Evolutionary conservation across 2,888 invertebrate genomes (phyloP).

Genomic region (Amiota minor): DNA sequence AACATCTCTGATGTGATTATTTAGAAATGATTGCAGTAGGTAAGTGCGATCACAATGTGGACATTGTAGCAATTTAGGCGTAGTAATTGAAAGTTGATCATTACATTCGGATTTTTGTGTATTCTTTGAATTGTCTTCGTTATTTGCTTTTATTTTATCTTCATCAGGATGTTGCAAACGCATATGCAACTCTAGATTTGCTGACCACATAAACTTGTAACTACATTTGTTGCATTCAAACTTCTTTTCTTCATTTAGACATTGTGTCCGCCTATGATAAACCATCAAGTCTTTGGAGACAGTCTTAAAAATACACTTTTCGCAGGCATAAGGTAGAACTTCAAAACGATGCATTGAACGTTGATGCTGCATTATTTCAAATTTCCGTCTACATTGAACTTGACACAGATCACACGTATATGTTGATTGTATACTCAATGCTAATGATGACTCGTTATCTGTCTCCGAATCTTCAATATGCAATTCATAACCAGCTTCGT

Average conservation of each 20-base stretch:
- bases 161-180: constrained; percentile 30
- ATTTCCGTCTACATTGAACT: constrained; percentile 55
- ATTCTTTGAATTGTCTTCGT: background rate
- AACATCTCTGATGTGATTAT: constrained; percentile 38
- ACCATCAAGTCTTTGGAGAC: constrained; percentile 68
- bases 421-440: background rate
- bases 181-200: constrained; percentile 42
- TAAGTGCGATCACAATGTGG: constrained; percentile 42
- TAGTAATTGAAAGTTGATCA: background rate
- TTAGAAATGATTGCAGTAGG: constrained; percentile 42
- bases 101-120: background rate
- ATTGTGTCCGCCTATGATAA: constrained; percentile 73
- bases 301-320: constrained; percentile 75
- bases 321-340: constrained; percentile 74
- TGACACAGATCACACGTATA: constrained; percentile 58
- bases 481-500: constrained; percentile 53
- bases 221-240: constrained; percentile 42
- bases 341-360: constrained; percentile 68
- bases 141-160: background rate
- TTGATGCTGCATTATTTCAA: constrained; percentile 59
- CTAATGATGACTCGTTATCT: background rate
- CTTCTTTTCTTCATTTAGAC: constrained; percentile 41
- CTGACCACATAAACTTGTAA: constrained; percentile 47
- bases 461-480: constrained; percentile 55
- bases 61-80: constrained; percentile 36